These are phyloP conservation scores for Aleiodes testaceus DNA, from an alignment of 2,888 invertebrate species.

Conservation along the genomic window DNA sequence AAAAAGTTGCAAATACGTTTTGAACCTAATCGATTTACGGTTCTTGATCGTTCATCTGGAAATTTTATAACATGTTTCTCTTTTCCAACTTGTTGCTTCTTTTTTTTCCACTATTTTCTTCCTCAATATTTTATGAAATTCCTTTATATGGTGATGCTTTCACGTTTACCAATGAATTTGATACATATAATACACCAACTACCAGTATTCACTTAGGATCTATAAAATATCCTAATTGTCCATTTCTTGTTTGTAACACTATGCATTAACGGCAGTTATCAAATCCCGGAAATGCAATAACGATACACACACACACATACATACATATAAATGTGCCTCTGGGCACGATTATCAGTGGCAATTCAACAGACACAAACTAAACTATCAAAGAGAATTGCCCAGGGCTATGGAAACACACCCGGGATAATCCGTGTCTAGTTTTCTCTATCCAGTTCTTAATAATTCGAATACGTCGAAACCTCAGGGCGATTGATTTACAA, in stretches of 20 bases:
- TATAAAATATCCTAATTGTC: constrained; percentile 43
- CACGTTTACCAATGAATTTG: constrained; percentile 20
- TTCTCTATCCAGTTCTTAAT: too few relatives aligned
- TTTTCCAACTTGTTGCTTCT: too few relatives aligned
- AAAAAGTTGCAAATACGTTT: too few relatives aligned
- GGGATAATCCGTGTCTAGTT: too few relatives aligned
- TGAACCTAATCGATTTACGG: constrained; percentile 30
- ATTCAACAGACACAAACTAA: constrained; percentile 14
- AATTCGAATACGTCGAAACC: too few relatives aligned
- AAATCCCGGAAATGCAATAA: constrained; percentile 46
- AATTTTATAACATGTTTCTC: constrained; percentile 19
- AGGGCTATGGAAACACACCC: too few relatives aligned
- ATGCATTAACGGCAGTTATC: constrained; percentile 47
- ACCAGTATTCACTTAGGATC: constrained; percentile 40
- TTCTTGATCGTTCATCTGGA: constrained; percentile 30
- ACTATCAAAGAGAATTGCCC: not conserved
- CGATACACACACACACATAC: constrained; percentile 13
- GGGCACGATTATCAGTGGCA: constrained; percentile 21
- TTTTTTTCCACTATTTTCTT: too few relatives aligned
- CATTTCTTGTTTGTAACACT: constrained; percentile 42
- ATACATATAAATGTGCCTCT: not conserved
- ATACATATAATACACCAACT: constrained; percentile 17
- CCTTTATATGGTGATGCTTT: constrained; percentile 6
- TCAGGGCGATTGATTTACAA: too few relatives aligned
- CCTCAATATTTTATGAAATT: constrained; percentile 14